phyloP scores from a whole-genome alignment of 2,113 vertebrate genomes.

The Plotosus lineatus region DNA sequence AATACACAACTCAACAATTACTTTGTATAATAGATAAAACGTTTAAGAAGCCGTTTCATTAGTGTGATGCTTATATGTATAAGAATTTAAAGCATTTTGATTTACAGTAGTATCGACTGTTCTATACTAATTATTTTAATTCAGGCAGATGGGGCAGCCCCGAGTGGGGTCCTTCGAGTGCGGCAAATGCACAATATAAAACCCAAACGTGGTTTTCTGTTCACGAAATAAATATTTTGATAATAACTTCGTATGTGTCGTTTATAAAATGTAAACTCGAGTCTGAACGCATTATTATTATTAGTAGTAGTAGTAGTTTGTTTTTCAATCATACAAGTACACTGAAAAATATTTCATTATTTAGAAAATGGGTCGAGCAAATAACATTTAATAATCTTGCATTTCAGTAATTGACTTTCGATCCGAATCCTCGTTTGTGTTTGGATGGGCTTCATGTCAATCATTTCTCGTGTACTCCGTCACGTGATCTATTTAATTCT shows the following conservation, averaged over 20 bases:
- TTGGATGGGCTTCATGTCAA: not conserved
- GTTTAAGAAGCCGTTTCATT: no score
- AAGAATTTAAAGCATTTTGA: not conserved
- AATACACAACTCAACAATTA: not conserved
- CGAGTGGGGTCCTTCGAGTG: conserved; percentile 3
- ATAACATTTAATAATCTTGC: no score
- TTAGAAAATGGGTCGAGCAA: not conserved
- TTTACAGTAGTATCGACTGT: no score
- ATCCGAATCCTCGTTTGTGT: not conserved
- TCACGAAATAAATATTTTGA: not conserved
- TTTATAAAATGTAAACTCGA: not conserved
- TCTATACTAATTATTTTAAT: not conserved
- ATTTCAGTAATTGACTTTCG: not conserved
- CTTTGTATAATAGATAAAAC: not conserved
- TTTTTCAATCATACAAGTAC: not conserved
- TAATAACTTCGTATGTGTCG: not conserved
- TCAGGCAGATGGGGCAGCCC: conserved; percentile 14
- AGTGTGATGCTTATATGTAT: not conserved
- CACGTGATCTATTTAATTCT: no score
- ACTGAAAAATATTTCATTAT: not conserved
- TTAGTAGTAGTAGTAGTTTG: no score
- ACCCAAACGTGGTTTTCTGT: not conserved
- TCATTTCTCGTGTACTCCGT: no score
- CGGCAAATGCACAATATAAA: not conserved
- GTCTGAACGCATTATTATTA: no score